These are phyloP conservation scores for Drosophila tristis DNA, from an alignment of 1,140 invertebrate species.

Conservation along the genomic window DNA sequence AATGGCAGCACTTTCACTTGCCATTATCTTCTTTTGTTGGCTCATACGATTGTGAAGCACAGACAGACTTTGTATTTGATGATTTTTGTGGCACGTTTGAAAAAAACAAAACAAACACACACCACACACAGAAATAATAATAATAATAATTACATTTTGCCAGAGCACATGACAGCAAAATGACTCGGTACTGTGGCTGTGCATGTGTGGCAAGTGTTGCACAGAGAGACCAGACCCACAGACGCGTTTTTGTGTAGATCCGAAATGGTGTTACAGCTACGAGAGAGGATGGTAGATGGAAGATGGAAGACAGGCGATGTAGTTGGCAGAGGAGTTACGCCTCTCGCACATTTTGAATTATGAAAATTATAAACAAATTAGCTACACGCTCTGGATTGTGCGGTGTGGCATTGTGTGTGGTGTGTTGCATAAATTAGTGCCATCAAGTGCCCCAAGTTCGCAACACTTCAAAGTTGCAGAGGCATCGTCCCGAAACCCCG, in stretches of 20 bases:
- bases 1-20: conserved; percentile 36
- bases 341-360: conserved; percentile 70
- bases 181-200: conserved; percentile 17
- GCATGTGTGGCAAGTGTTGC: background rate
- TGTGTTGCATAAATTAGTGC: conserved; percentile 71
- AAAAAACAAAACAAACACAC: too few relatives aligned
- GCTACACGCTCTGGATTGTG: conserved; percentile 64
- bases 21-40: conserved; percentile 9
- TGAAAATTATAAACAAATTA: conserved; percentile 83
- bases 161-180: conserved; percentile 47
- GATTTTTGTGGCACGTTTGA: conserved; percentile 41
- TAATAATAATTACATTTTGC: conserved; percentile 58
- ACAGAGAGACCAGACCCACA: conserved; percentile 11
- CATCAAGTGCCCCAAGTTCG: conserved; percentile 59
- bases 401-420: conserved; percentile 64
- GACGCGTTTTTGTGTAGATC: conserved; percentile 26
- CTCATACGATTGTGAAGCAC: conserved; percentile 17
- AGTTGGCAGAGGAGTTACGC: conserved; percentile 59
- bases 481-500: conserved; percentile 9
- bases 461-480: conserved; percentile 40
- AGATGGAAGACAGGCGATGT: conserved; percentile 1
- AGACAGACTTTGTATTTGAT: conserved; percentile 20
- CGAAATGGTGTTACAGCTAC: conserved; percentile 37
- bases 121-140: conserved; percentile 25
- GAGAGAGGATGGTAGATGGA: background rate